phyloP scores from a whole-genome alignment of 2,797 vertebrate genomes.

The Silurus aristotelis region DNA sequence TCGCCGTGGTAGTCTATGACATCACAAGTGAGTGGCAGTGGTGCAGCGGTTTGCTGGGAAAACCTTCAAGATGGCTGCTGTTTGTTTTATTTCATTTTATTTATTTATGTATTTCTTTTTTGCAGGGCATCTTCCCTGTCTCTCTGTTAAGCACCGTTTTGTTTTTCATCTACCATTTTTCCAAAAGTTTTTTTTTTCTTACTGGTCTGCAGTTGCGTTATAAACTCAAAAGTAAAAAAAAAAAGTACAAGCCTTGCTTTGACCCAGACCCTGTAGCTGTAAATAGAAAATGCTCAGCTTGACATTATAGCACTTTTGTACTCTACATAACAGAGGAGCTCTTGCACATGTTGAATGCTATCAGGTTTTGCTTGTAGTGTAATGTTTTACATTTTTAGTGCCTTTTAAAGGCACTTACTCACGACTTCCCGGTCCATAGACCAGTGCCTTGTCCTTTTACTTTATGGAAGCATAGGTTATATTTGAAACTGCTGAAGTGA shows the following conservation, averaged over 20 bases:
- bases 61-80: slow-evolving; percentile 19
- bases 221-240: not conserved
- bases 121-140: not conserved
- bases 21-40: slow-evolving; percentile 88
- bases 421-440: not conserved
- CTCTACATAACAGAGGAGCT: not conserved
- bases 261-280: not conserved
- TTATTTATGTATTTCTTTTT: no score
- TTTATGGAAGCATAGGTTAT: not conserved
- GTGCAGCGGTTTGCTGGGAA: slow-evolving; percentile 15
- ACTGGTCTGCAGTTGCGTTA: not conserved
- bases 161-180: not conserved
- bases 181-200: not conserved
- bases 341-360: not conserved
- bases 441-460: not conserved
- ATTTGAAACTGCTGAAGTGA: not conserved
- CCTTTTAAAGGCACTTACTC: not conserved
- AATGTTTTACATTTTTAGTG: not conserved
- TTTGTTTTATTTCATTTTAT: not conserved
- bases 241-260: not conserved
- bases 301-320: not conserved
- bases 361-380: not conserved
- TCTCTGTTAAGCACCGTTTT: not conserved
- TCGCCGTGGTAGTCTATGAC: slow-evolving; percentile 93
- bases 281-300: not conserved